Conservation (phyloP, 2,888 invertebrate species). For the Agrotis ipsilon region DNA sequence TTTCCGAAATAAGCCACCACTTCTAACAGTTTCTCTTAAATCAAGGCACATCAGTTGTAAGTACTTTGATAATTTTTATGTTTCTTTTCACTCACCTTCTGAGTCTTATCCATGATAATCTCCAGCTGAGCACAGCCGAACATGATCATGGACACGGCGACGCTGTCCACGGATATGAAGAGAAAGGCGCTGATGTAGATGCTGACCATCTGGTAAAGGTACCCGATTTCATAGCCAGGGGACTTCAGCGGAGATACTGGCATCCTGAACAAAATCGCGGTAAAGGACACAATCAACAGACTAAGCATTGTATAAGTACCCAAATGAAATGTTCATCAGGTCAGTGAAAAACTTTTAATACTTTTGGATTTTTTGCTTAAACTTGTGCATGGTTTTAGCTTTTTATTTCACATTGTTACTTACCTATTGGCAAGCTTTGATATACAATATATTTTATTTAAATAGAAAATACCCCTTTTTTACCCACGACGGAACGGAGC, state of each 20-base stretch:
- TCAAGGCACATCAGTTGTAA: no score
- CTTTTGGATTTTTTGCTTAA: neutral
- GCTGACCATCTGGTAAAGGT: slow-evolving; percentile 79
- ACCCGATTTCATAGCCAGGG: slow-evolving; percentile 81
- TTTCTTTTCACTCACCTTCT: slow-evolving; percentile 69
- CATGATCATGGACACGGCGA: slow-evolving; percentile 83
- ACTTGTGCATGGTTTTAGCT: no score
- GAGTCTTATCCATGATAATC: slow-evolving; percentile 82
- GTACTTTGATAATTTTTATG: no score
- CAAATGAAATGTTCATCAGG: no score
- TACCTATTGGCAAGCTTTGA: neutral
- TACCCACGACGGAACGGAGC: no score
- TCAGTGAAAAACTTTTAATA: no score
- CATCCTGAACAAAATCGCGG: slow-evolving; percentile 83
- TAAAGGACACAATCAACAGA: no score
- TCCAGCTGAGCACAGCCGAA: slow-evolving; percentile 85
- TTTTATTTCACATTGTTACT: no score
- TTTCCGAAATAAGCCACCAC: no score
- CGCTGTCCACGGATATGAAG: slow-evolving; percentile 84
- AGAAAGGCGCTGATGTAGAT: slow-evolving; percentile 82
- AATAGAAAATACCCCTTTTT: no score
- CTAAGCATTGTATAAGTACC: no score
- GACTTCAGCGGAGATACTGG: slow-evolving; percentile 78
- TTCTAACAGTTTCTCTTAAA: no score
- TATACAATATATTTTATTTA: neutral